Conservation (phyloP, 2,888 invertebrate genomes). For the Cotesia congregata region DNA sequence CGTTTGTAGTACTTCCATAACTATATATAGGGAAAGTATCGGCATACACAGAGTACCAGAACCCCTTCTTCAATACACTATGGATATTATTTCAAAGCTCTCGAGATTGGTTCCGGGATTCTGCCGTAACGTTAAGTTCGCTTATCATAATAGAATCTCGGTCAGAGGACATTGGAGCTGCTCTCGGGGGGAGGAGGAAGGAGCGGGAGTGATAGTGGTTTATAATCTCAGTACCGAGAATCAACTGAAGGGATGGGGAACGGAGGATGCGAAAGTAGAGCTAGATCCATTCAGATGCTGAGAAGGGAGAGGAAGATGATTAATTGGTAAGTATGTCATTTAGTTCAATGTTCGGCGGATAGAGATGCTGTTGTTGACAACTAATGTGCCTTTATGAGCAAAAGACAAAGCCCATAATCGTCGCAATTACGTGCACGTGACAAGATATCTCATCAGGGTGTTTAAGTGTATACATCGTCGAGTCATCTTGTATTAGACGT, state of each 20-base stretch:
- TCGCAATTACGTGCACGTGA: constrained; percentile 39
- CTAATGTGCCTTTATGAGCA: constrained; percentile 39
- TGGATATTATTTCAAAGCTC: constrained; percentile 37
- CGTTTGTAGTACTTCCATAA: constrained; percentile 7
- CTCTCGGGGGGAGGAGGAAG: background rate
- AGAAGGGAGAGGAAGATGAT: background rate
- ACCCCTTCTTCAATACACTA: constrained; percentile 6
- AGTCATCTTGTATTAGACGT: background rate
- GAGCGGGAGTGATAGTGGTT: background rate
- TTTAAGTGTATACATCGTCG: constrained; percentile 21
- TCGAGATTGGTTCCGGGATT: constrained; percentile 31
- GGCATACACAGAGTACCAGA: background rate
- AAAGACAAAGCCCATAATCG: constrained; percentile 45
- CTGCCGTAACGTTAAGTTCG: constrained; percentile 41
- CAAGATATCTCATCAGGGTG: constrained; percentile 28
- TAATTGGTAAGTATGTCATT: background rate
- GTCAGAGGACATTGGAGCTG: constrained; percentile 23
- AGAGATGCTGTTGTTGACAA: constrained; percentile 35
- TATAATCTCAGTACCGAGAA: constrained; percentile 6
- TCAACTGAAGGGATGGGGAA: constrained; percentile 1
- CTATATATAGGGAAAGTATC: background rate
- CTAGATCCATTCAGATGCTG: background rate
- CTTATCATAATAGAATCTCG: constrained; percentile 50
- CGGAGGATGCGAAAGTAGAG: background rate
- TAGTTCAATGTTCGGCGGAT: background rate